Evolutionary conservation across 2,888 invertebrate species (phyloP), one percentile per base, ranked within the genome.

Genomic region (Odontocerum albicorne): DNA sequence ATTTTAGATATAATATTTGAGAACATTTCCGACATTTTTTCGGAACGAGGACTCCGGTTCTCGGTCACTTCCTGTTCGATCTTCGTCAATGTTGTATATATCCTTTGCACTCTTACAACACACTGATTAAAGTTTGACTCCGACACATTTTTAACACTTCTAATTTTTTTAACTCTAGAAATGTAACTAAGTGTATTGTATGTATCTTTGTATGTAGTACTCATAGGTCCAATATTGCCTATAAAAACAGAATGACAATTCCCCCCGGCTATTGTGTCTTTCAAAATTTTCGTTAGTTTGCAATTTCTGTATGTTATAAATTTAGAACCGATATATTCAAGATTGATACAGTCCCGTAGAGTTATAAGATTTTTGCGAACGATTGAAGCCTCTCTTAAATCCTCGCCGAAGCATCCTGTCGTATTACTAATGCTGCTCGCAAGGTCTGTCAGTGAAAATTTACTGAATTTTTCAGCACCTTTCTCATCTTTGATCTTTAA

Each of bases 291-390:
- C 4, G 39, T 39, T 10, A 39, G 39, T 4, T 39, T 15, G 10
- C 15, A 39, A n/a, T 4, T 16, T 8, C 39, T 12, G 10, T 39
- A 39, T 4, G 39, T 16, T 3, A 39, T 19, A 16, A 16, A 17
- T 6, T 19, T 39, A 15, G 39, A 39, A 8, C 39, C 20, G 12
- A n/a, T 2, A 2, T 4, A 15, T 7, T 17, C 17, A 1, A 3
- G 8, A 19, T 39, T 39, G 39, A 39, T 39, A 19, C 39, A 39
- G 19, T 39, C 19, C n/a, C 39, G n/a, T 3, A 39, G 12, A 1
- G 17, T 19, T 4, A 39, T 4, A 12, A 19, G 17, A 3, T 39
- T 19, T 17, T 10, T 39, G 19, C 16, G 15, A 12, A 39, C 16
- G 6, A 10, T 27, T 4, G 4, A 4, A 27, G 27, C 10, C 6